These are phyloP conservation scores for Alviniconcha marisindica DNA, from an alignment of 1,140 invertebrate genomes.

Conservation along the genomic window DNA sequence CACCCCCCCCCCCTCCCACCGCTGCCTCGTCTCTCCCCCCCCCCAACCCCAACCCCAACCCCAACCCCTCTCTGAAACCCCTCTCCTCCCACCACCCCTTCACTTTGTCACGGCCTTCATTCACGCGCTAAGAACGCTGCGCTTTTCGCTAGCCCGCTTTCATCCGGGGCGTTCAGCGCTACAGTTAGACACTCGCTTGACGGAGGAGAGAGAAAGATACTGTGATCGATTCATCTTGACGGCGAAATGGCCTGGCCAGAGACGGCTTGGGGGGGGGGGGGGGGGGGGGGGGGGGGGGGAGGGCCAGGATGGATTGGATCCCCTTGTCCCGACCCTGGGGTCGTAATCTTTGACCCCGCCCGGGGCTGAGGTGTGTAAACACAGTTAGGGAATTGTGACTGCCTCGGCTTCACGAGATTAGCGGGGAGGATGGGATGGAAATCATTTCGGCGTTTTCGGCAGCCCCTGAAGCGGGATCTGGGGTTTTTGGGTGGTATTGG, in stretches of 20 bases:
- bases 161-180: not conserved
- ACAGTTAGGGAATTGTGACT: constrained; percentile 13
- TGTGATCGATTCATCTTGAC: constrained; percentile 27
- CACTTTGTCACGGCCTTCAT: no score
- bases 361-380: constrained; percentile 2
- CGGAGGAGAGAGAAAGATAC: constrained; percentile 16
- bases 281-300: not conserved
- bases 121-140: not conserved
- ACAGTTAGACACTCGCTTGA: no score
- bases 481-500: not conserved
- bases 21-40: no score
- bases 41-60: no score
- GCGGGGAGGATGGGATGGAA: not conserved
- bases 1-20: no score
- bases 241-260: not conserved
- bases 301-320: constrained; percentile 16
- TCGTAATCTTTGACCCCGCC: not conserved
- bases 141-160: not conserved
- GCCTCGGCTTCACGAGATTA: constrained; percentile 10
- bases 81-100: no score
- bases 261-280: not conserved
- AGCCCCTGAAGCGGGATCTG: not conserved
- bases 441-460: not conserved
- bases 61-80: no score
- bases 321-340: constrained; percentile 12